Base-by-base conservation (phyloP, 2,888 invertebrate genomes). In the Tethea ocularis region DNA sequence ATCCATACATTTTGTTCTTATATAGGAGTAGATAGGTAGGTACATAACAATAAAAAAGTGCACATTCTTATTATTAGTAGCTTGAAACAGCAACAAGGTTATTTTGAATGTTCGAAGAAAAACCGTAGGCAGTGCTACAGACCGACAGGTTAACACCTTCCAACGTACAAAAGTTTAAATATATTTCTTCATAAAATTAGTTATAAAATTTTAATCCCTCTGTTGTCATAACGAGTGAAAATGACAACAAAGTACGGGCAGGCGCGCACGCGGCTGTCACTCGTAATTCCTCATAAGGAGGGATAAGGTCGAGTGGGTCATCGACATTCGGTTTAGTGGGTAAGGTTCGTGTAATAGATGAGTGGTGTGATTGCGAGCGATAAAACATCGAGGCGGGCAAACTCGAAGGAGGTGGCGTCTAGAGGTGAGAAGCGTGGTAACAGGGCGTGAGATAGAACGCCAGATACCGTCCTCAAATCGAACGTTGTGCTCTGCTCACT, bases 391-490 rank as follows among this genome's bases (percentile, higher is more conserved):
- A 76, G 82, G 83, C 80, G 77, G 81, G 68, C 74, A 73, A 69
- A 72, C 80, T 71, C 77, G 77, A 80, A 76, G 80, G 80, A 83
- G 85, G 83, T 84, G 87, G 82, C 80, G 84, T 83, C 82, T 76
- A 73, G 89, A 90, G 91, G 91, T 91, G 92, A 91, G 88, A 89
- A 91, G 87, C 91, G 90, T 89, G 90, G 89, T 78, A 83, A 82
- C 86, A 77, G 86, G 85, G 85, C 90, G 89, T 90, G 89, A 91
- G 90, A 91, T 90, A 83, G 85, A 74, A 70, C 78, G 72, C 73
- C 67, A 69, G 89, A 90, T 91, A 90, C 71, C 78, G 80, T 75
- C 81, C 70, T 71, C 79, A 69, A 66, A 71, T 67, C 61, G 59
- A 61, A 59, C 67, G 57, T 62, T 65, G 60, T 63, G 66, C 62